phyloP scores from a whole-genome alignment of 2,797 vertebrate species.

The Oryzias sinensis region DNA sequence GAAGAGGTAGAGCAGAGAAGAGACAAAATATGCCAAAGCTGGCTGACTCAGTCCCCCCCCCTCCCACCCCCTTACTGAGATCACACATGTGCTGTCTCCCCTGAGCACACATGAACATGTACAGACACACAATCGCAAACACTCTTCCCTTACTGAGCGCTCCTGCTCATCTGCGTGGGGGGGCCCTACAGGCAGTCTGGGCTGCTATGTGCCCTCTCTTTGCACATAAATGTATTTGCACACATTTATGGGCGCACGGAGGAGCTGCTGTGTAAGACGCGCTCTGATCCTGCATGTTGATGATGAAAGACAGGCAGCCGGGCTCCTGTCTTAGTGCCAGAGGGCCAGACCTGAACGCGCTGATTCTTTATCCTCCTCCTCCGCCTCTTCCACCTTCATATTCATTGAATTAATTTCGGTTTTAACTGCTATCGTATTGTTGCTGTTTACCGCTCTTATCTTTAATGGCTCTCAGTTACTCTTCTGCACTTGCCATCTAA shows the following conservation, averaged over 20 bases:
- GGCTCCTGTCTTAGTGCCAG: conserved; percentile 72
- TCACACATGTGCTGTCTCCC: conserved; percentile 46
- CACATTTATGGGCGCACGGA: conserved; percentile 45
- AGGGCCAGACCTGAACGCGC: conserved; percentile 65
- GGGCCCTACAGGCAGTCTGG: conserved; percentile 79
- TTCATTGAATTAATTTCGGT: conserved; percentile 52
- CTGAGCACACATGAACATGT: conserved; percentile 40
- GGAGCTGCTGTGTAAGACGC: conserved; percentile 69
- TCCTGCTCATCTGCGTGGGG: conserved; percentile 76
- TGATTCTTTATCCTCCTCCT: conserved; percentile 65
- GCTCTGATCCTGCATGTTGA: conserved; percentile 73
- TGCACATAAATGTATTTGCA: conserved; percentile 33
- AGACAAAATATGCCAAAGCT: conserved; percentile 55
- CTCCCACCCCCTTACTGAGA: conserved; percentile 38
- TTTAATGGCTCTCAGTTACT: conserved; percentile 17
- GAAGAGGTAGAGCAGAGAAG: conserved; percentile 29
- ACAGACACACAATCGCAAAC: conserved; percentile 48
- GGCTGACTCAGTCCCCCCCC: conserved; percentile 66
- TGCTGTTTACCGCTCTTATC: conserved; percentile 20
- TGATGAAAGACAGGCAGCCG: conserved; percentile 74
- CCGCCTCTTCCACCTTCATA: conserved; percentile 47
- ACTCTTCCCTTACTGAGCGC: conserved; percentile 60
- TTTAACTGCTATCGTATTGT: conserved; percentile 33
- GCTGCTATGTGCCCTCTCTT: conserved; percentile 70
- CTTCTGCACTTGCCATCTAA: conserved; percentile 23